Evolutionary conservation across 2,113 vertebrate genomes (phyloP).

Genomic region (Dasyprocta punctata): DNA sequence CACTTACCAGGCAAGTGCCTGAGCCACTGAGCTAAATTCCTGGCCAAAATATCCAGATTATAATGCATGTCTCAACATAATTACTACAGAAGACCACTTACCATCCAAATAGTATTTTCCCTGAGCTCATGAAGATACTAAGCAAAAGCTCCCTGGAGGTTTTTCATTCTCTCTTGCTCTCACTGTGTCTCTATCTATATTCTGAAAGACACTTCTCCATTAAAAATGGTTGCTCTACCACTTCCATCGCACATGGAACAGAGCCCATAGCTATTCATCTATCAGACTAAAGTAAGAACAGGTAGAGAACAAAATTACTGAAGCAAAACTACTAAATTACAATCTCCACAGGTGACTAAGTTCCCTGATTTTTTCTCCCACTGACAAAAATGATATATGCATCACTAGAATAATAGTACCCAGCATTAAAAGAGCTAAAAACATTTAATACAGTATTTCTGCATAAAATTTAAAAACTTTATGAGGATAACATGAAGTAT

Average conservation of each 20-base stretch:
- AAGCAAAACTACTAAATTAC: conserved; percentile 16
- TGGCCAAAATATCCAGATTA: conserved; percentile 31
- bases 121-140: neutral
- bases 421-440: neutral
- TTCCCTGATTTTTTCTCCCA: neutral
- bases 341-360: neutral
- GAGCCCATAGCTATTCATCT: neutral
- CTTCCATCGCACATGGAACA: neutral
- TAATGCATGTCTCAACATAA: neutral
- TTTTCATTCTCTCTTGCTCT: neutral
- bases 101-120: neutral
- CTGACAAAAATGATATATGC: neutral
- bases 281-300: neutral
- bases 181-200: neutral
- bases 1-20: no score
- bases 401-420: conserved; percentile 34
- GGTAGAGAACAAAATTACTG: neutral
- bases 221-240: neutral
- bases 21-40: no score
- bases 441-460: conserved; percentile 23
- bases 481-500: neutral
- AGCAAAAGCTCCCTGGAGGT: neutral
- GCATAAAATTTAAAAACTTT: conserved; percentile 10
- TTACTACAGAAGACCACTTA: neutral
- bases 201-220: neutral